Conservation (phyloP, 2,888 invertebrate species). For the Coecobrya sp. region DNA sequence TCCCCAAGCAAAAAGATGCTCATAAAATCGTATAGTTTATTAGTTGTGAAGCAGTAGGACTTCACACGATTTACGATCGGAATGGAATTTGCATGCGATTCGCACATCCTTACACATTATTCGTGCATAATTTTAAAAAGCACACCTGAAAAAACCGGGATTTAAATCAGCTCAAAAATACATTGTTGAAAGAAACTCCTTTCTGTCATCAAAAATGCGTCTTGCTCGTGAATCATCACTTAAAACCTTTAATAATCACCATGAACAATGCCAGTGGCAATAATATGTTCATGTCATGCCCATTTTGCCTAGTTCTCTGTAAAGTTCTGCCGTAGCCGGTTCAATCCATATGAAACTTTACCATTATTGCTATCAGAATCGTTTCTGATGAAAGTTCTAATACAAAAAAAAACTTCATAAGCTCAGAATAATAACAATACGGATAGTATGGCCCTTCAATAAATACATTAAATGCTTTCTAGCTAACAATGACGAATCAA, state of each 20-base stretch:
- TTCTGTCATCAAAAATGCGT: constrained; percentile 66
- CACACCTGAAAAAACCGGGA: constrained; percentile 11
- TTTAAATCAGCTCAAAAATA: constrained; percentile 25
- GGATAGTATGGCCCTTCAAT: no score
- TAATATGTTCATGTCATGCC: not conserved
- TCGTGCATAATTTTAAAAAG: constrained; percentile 29
- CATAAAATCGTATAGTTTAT: constrained; percentile 76
- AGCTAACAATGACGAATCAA: not conserved
- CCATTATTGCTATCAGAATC: not conserved
- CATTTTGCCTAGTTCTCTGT: not conserved
- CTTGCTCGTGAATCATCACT: constrained; percentile 48
- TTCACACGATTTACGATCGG: constrained; percentile 75
- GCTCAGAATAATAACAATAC: not conserved
- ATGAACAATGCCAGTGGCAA: constrained; percentile 44
- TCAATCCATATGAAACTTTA: not conserved
- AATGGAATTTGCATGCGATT: constrained; percentile 76
- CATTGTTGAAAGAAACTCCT: constrained; percentile 32
- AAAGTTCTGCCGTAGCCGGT: not conserved
- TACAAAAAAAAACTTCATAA: no score
- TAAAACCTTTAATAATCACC: not conserved
- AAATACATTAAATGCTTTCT: not conserved
- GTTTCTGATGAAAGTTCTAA: no score
- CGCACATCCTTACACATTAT: constrained; percentile 63
- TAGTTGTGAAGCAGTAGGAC: constrained; percentile 76
- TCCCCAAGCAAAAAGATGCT: constrained; percentile 47